Evolutionary conservation across 2,797 vertebrate species (phyloP), one percentile per base, ranked within the genome.

Genomic region (Pangasius djambal): DNA sequence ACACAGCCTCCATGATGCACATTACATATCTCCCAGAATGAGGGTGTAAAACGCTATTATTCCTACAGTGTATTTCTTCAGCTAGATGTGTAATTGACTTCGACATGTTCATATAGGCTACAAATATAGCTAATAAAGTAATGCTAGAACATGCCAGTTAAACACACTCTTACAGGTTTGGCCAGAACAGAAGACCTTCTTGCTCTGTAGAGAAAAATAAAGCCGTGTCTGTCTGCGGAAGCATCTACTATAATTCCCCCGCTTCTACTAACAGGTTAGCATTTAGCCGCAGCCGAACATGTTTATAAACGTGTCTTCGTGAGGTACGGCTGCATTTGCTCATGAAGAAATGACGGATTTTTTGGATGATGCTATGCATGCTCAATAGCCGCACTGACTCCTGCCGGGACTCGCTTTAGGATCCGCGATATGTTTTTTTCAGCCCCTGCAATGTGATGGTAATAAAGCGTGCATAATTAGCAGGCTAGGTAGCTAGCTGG

Each of bases 401-500:
- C 18, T 20, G 52, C 5, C 28, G 40, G 34, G 40, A 59, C 52
- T 79, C 10, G 0, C 15, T 63, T 12, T 9, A 34, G 40, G 22
- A 74, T 40, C 2, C 15, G 61, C 8, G 28, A 28, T 74, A 10
- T 67, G 34, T 4, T 61, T 78, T 37, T n/a, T 77, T 44, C 12
- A 6, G 25, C 44, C 31, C 12, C 44, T 50, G 50, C 79, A 63
- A n/a, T 63, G 52, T 59, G 74, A 31, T 82, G 86, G 89, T 92
- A 63, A 83, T n/a, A 89, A 82, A 83, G 59, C 88, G 86, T 85
- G 89, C 63, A 89, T 55, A 89, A 25, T 85, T 93, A 92, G 91
- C 92, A 61, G 63, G 82, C 90, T 87, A 92, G 93, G 90, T 92
- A 90, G 87, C 89, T 90, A 91, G 89, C 89, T 89, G 89, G 55